These are phyloP conservation scores for Andrena flavipes DNA, from an alignment of 2,888 invertebrate genomes.

Conservation along the genomic window DNA sequence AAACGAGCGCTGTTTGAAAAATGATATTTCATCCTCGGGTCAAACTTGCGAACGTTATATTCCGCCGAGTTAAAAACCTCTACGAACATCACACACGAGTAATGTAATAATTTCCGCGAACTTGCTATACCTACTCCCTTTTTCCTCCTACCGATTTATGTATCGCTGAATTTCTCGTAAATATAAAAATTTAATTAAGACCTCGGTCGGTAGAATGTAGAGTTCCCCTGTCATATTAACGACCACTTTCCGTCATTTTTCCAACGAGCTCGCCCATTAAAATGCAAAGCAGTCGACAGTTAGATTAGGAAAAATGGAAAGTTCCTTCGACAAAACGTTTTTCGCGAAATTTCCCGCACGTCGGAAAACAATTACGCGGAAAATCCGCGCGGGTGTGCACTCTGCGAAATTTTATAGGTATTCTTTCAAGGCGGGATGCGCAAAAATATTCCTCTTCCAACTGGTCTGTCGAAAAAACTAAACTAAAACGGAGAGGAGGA, in stretches of 20 bases:
- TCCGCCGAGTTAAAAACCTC: slow-evolving; percentile 1
- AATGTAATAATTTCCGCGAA: slow-evolving; percentile 1
- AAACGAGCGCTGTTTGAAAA: slow-evolving; percentile 13
- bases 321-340: slow-evolving; percentile 16
- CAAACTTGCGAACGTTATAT: slow-evolving; percentile 7
- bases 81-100: neutral
- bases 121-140: neutral
- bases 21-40: slow-evolving; percentile 15
- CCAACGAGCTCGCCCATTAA: slow-evolving; percentile 18
- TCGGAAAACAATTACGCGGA: slow-evolving; percentile 28
- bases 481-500: no score
- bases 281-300: slow-evolving; percentile 44
- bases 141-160: neutral
- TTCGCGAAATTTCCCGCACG: slow-evolving; percentile 21
- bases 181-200: neutral
- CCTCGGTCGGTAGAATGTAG: neutral
- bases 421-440: neutral
- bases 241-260: neutral
- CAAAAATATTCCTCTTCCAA: neutral
- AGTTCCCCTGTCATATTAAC: neutral
- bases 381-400: neutral
- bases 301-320: slow-evolving; percentile 30
- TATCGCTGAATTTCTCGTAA: neutral
- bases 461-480: neutral
- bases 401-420: neutral